Base-by-base conservation (phyloP, 2,113 vertebrate species). In the Atherinomorus stipes region DNA sequence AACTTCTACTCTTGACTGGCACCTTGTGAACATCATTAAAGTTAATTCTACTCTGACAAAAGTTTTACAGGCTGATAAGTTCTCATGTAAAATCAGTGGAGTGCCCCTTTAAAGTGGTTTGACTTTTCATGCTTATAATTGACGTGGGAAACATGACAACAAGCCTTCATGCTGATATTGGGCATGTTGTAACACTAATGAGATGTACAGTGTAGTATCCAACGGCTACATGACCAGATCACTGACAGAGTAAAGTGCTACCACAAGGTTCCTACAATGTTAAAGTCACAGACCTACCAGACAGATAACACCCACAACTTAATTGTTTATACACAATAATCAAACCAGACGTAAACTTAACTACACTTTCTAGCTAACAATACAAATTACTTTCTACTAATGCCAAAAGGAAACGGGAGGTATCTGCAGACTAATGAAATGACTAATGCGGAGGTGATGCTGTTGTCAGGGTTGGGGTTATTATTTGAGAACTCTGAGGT, bases 171-270 rank as follows among this genome's bases (percentile, higher is more conserved):
- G 38, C 63, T 38, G 51, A 10, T 18, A 23, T 1, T 16, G 44
- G 16, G 9, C 8, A 45, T 45, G 44, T 2, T 18, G 16, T 16
- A n/a, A 15, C 65, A 72, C 38, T 28, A 60, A 34, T 34, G 4
- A 68, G 53, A 73, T 11, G 21, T 19, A 65, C 52, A 47, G 58
- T 40, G 10, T n/a, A 50, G 54, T 60, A 52, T 34, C 18, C 53
- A 0, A 31, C 28, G 34, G 74, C 45, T 26, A 79, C 64, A 57
- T 31, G 51, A 68, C 64, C 58, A 65, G 74, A 72, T 80, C 79
- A 78, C 73, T 58, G 63, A 74, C 50, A 18, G 53, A 62, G 67
- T 59, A 50, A 84, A 83, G 66, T 65, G 56, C 86, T 70, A 85
- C 59, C 57, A 74, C 52, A 26, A 58, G 21, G 45, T 51, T 21